Conservation (phyloP, 2,888 invertebrate genomes). For the Bombylius major region DNA sequence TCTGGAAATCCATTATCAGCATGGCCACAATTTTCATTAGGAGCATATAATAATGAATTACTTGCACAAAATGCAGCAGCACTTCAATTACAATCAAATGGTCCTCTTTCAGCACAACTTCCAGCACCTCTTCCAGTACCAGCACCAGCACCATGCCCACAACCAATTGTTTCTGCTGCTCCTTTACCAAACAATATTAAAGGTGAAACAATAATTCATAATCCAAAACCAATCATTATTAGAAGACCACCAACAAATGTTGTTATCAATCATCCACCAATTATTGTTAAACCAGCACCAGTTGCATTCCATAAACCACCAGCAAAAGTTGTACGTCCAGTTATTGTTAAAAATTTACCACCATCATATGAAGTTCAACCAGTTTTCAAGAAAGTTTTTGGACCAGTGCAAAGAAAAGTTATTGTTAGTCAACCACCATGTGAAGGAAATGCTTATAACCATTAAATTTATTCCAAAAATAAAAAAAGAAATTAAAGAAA, state of each 20-base stretch:
- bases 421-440: not conserved
- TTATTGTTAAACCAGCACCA: constrained; percentile 34
- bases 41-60: too few species aligned
- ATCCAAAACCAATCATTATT: constrained; percentile 33
- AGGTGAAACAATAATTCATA: constrained; percentile 31
- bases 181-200: not conserved
- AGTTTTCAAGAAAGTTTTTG: constrained; percentile 32
- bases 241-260: constrained; percentile 34
- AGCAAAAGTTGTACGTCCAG: constrained; percentile 31
- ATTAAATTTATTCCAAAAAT: too few species aligned
- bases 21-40: too few species aligned
- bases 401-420: constrained; percentile 9
- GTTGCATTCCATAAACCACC: constrained; percentile 35
- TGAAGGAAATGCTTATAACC: not conserved
- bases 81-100: too few species aligned
- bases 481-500: too few species aligned
- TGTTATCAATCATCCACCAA: constrained; percentile 33
- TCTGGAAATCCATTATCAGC: too few species aligned
- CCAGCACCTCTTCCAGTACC: not conserved
- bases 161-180: not conserved
- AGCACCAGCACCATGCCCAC: not conserved
- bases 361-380: constrained; percentile 33
- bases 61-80: too few species aligned
- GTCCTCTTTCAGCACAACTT: too few species aligned
- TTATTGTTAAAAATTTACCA: constrained; percentile 31